A percentile compares a stretch with the other conserved stretches of the same genome.
These are phyloP conservation scores for Drosophila pseudotakahashii DNA, from an alignment of 2,888 invertebrate genomes.

Conservation along the genomic window DNA sequence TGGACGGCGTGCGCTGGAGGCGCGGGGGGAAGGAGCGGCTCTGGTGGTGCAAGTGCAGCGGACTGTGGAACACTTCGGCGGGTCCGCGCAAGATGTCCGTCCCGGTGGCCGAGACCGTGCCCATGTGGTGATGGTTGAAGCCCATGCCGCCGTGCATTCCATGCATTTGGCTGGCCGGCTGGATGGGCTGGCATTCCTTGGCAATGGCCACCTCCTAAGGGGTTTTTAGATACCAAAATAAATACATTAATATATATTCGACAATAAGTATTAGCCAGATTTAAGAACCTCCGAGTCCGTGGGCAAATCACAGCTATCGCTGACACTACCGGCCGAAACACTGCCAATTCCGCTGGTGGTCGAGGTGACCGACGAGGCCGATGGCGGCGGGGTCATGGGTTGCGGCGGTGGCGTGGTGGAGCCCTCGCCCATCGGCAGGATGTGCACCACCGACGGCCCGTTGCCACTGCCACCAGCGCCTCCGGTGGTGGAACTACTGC, in stretches of 20 bases:
- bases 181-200: slow-evolving; percentile 87
- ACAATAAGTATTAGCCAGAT: too few relatives aligned
- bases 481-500: slow-evolving; percentile 57
- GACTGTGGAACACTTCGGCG: slow-evolving; percentile 86
- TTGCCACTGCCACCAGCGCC: slow-evolving; percentile 12
- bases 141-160: slow-evolving; percentile 55
- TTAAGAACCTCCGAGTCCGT: slow-evolving; percentile 83
- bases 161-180: slow-evolving; percentile 85
- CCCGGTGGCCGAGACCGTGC: slow-evolving; percentile 41
- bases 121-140: slow-evolving; percentile 78
- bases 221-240: neutral
- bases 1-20: slow-evolving; percentile 91
- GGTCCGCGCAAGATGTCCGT: slow-evolving; percentile 85
- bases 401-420: slow-evolving; percentile 69
- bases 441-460: slow-evolving; percentile 18
- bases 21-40: slow-evolving; percentile 88
- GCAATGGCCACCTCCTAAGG: slow-evolving; percentile 88
- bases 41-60: slow-evolving; percentile 88
- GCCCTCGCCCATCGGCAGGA: slow-evolving; percentile 22
- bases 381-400: slow-evolving; percentile 83
- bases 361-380: slow-evolving; percentile 83
- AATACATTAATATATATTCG: neutral
- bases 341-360: slow-evolving; percentile 83
- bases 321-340: slow-evolving; percentile 81
- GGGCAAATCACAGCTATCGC: slow-evolving; percentile 83